Conservation (phyloP, 2,113 vertebrate species). For the Bettongia penicillata region DNA sequence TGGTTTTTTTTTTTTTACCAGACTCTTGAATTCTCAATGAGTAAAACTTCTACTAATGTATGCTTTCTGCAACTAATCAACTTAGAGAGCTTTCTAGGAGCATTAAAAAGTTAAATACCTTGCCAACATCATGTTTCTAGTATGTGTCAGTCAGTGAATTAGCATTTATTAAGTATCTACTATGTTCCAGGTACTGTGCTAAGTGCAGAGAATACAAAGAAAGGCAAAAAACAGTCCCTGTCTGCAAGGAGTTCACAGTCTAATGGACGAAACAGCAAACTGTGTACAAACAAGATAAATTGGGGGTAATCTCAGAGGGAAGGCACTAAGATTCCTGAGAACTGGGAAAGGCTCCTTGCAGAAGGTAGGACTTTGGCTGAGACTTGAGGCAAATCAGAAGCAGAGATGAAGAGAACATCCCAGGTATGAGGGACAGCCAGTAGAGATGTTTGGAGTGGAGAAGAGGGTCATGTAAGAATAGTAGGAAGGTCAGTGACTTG, state of each 20-base stretch:
- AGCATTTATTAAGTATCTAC: neutral
- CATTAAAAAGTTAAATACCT: neutral
- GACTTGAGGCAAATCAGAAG: neutral
- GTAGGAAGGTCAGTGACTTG: neutral
- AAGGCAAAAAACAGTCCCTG: neutral
- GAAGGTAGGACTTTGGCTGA: neutral
- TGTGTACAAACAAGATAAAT: neutral
- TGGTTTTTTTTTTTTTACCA: neutral
- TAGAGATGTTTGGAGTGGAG: neutral
- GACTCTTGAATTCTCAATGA: neutral
- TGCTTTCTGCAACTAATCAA: neutral
- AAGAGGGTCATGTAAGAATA: neutral
- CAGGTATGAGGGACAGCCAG: neutral
- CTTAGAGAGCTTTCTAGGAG: neutral
- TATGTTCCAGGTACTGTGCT: neutral
- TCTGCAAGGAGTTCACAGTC: neutral
- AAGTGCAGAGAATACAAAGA: neutral
- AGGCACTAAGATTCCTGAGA: neutral
- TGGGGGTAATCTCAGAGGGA: neutral
- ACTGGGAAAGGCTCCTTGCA: neutral
- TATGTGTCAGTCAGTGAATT: neutral
- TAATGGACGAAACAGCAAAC: neutral
- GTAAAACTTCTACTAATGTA: neutral
- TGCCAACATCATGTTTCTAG: neutral
- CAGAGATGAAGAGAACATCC: neutral